These are phyloP conservation scores for Synergus itoensis DNA, from an alignment of 2,888 invertebrate species.

Conservation along the genomic window DNA sequence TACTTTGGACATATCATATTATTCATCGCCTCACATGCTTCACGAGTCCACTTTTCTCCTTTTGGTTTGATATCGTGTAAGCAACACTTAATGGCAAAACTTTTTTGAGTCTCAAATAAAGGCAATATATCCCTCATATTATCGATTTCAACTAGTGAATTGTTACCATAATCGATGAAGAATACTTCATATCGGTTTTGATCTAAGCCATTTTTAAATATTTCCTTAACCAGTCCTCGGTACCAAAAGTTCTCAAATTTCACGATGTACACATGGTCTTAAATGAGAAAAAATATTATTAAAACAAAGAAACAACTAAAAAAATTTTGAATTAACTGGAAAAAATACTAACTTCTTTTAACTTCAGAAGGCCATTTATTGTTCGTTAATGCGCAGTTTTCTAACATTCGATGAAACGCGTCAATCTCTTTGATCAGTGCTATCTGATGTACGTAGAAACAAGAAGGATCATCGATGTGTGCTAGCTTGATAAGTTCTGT, in stretches of 20 bases:
- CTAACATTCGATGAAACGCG: constrained; percentile 55
- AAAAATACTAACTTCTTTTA: constrained; percentile 50
- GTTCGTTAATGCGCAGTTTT: constrained; percentile 51
- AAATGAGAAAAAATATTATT: constrained; percentile 53
- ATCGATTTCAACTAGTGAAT: constrained; percentile 66
- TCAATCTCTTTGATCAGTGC: constrained; percentile 45
- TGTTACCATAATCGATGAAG: constrained; percentile 84
- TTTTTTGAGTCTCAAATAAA: constrained; percentile 68
- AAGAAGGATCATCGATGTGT: constrained; percentile 81
- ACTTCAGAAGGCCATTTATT: constrained; percentile 58
- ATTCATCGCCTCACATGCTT: constrained; percentile 80
- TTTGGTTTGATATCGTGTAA: constrained; percentile 81
- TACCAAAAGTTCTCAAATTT: constrained; percentile 83
- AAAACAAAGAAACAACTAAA: background rate
- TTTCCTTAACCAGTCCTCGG: constrained; percentile 80
- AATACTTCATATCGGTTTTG: constrained; percentile 79
- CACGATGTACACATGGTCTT: constrained; percentile 84
- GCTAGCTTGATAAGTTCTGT: constrained; percentile 75
- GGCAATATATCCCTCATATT: constrained; percentile 75
- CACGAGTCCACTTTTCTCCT: constrained; percentile 79
- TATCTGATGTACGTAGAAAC: constrained; percentile 81
- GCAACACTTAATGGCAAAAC: constrained; percentile 82
- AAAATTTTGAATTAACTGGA: background rate
- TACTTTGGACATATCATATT: background rate
- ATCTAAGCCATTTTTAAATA: background rate